Conservation (phyloP, 2,797 vertebrate genomes). For the Pseudopleuronectes americanus region DNA sequence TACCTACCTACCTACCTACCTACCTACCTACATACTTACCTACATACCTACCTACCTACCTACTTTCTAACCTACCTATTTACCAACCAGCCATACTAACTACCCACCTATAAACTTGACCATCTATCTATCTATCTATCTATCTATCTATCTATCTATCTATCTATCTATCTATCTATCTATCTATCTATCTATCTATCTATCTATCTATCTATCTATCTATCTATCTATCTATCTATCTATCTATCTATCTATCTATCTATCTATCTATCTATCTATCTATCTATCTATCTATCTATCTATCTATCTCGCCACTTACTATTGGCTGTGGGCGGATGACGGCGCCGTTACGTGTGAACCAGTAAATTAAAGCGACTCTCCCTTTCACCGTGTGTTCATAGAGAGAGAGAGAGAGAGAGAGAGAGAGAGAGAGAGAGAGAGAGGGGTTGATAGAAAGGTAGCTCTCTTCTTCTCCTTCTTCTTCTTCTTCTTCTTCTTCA, state of each 20-base stretch:
- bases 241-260: not conserved
- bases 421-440: constrained; percentile 31
- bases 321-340: constrained; percentile 47
- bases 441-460: constrained; percentile 45
- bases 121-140: not conserved
- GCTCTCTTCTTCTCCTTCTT: constrained; percentile 55
- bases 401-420: constrained; percentile 29
- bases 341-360: constrained; percentile 54
- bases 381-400: constrained; percentile 38
- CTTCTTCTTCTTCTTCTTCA: constrained; percentile 44
- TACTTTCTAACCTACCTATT: no score
- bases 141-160: not conserved
- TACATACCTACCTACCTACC: no score
- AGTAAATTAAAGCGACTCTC: constrained; percentile 73
- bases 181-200: not conserved
- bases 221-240: not conserved
- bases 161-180: not conserved
- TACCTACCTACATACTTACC: no score
- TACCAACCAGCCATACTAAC: no score
- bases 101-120: not conserved
- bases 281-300: no score
- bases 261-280: not conserved
- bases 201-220: no score
- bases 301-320: not conserved
- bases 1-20: no score